phyloP scores from a whole-genome alignment of 1,140 invertebrate genomes.

The Zelostemma sp. region DNA sequence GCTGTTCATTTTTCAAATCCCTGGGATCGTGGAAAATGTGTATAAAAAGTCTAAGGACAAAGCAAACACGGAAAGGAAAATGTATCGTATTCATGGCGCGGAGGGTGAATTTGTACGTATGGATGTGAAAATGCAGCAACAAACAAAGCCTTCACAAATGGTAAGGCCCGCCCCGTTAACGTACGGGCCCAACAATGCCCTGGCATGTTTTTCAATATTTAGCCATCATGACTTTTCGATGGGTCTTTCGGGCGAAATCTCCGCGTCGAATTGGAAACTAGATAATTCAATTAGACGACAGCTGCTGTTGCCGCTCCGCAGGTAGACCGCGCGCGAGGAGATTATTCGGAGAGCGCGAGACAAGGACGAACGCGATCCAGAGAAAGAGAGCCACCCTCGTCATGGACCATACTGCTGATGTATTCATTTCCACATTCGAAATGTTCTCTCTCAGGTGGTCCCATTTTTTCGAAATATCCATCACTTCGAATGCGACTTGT shows the following conservation, averaged over 20 bases:
- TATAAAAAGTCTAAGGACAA: background rate
- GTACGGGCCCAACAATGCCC: slow-evolving; percentile 54
- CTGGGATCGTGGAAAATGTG: background rate
- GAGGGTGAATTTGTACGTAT: slow-evolving; percentile 25
- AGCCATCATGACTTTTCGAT: slow-evolving; percentile 70
- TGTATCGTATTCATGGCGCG: slow-evolving; percentile 15
- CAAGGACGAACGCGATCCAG: background rate
- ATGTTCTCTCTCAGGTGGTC: slow-evolving; percentile 33
- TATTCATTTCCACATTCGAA: slow-evolving; percentile 41
- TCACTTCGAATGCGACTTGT: background rate
- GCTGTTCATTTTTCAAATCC: background rate
- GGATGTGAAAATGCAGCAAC: slow-evolving; percentile 28
- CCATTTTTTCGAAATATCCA: slow-evolving; percentile 1
- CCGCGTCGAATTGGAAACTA: slow-evolving; percentile 70
- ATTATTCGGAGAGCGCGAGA: slow-evolving; percentile 13
- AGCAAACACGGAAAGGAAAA: slow-evolving; percentile 15
- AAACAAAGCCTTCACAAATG: slow-evolving; percentile 38
- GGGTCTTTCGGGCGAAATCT: slow-evolving; percentile 63
- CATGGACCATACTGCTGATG: slow-evolving; percentile 32
- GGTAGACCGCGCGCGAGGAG: slow-evolving; percentile 19
- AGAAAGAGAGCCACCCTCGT: slow-evolving; percentile 23
- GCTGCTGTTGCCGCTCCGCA: slow-evolving; percentile 55
- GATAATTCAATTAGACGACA: slow-evolving; percentile 70
- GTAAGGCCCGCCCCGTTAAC: slow-evolving; percentile 35
- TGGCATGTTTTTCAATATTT: slow-evolving; percentile 71